phyloP scores from a whole-genome alignment of 1,140 invertebrate species.

The Drosophila nigrodunni region DNA sequence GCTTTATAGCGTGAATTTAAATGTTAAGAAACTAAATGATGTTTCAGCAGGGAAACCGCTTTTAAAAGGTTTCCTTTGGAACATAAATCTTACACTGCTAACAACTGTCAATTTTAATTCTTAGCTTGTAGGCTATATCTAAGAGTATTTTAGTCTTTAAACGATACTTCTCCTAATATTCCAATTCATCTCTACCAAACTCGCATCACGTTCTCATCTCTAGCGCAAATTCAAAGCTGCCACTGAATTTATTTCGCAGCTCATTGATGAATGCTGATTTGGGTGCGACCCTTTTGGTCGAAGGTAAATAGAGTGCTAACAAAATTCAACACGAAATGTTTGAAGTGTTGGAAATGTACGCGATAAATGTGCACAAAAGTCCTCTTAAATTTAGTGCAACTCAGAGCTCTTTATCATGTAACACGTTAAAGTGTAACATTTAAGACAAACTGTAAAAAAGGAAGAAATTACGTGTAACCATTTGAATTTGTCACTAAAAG shows the following conservation, averaged over 20 bases:
- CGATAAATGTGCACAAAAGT: slow-evolving; percentile 26
- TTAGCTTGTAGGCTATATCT: no score
- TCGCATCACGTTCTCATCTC: slow-evolving; percentile 15
- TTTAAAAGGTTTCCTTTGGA: no score
- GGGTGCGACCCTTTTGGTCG: slow-evolving; percentile 2
- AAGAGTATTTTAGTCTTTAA: no score
- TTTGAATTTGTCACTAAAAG: slow-evolving; percentile 28
- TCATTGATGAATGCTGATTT: slow-evolving; percentile 53
- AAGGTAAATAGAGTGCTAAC: slow-evolving; percentile 33
- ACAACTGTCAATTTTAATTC: no score
- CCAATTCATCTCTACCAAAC: not conserved
- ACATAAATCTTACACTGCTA: no score
- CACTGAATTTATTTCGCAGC: not conserved
- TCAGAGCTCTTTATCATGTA: slow-evolving; percentile 21
- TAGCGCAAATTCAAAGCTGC: not conserved
- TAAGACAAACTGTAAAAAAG: slow-evolving; percentile 11
- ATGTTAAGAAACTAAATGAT: no score
- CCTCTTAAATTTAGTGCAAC: slow-evolving; percentile 37
- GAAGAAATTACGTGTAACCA: slow-evolving; percentile 18
- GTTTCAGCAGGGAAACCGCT: no score
- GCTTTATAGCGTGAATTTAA: no score
- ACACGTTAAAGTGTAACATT: slow-evolving; percentile 18
- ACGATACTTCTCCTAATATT: no score
- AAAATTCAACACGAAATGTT: slow-evolving; percentile 26
- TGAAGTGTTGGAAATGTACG: not conserved